Evolutionary conservation across 2,113 vertebrate genomes (phyloP), one percentile per base, ranked within the genome.

Genomic region (Mionectes macconnelli): DNA sequence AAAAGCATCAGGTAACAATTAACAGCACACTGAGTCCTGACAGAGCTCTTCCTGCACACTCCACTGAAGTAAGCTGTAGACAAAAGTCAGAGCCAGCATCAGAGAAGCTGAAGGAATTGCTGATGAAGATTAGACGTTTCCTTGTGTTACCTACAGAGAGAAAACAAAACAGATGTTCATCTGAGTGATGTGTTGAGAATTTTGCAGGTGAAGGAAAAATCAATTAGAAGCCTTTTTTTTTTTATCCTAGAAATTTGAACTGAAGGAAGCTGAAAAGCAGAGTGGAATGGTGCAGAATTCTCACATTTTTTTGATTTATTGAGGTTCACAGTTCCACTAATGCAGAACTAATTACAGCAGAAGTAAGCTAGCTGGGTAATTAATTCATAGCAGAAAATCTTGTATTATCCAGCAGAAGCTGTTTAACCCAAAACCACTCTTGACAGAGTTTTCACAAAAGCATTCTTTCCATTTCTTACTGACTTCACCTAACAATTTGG

Each of bases 161-260:
- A 92, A 95, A 93, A 66, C 39, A 92, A 93, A 93, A 70, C 76
- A 89, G 73, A 68, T 94, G 79, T 85, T 96, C 76, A 94, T 67
- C 69, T 31, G 16, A 89, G 69, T 86, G 77, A 88, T 5, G 2
- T 33, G 35, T 52, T 78, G 30, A 57, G 37, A 94, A 90, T 70
- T 87, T 87, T 90, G 27, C 55, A 93, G 55, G 76, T 53, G n/a
- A 90, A 92, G 30, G 53, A 87, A 91, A 68, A 93, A 96, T 94
- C 86, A 93, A 47, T 87, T 84, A 90, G 33, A 83, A 57, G 23
- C 6, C 40, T 18, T 20, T 63, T 39, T 18, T 20, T 63, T 53
- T 59, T 87, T 63, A 19, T 89, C 59, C 47, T 33, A 77, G 66
- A 85, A 93, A 87, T 57, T 21, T 82, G 23, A 95, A 66, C 12